Conservation (phyloP, 2,888 invertebrate species). For the Erannis defoliaria region DNA sequence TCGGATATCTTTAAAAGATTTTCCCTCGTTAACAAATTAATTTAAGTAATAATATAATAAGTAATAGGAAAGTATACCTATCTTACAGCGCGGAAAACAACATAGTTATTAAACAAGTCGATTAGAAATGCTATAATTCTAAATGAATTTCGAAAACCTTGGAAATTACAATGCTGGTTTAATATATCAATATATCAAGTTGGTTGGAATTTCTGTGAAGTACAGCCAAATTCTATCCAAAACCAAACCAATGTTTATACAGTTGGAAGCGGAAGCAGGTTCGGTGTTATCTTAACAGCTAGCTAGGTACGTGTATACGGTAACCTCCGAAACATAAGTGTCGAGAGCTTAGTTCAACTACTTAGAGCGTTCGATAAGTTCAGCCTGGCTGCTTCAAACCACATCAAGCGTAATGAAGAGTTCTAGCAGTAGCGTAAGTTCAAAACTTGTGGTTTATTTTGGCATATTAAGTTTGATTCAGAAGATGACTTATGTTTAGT, state of each 20-base stretch:
- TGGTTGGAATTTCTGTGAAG: neutral
- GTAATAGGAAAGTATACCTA: too few relatives aligned
- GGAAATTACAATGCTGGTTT: neutral
- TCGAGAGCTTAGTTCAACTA: slow-evolving; percentile 9
- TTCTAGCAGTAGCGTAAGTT: slow-evolving; percentile 1
- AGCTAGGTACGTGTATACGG: neutral
- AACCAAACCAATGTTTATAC: slow-evolving; percentile 4
- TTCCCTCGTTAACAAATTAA: too few relatives aligned
- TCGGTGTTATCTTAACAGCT: slow-evolving; percentile 6
- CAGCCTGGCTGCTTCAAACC: slow-evolving; percentile 11
- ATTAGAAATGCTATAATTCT: neutral
- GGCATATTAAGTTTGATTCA: neutral
- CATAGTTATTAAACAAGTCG: too few relatives aligned
- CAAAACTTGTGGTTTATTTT: neutral
- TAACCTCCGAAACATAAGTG: slow-evolving; percentile 12
- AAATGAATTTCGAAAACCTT: neutral
- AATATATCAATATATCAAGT: too few relatives aligned
- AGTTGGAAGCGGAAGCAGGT: slow-evolving; percentile 6
- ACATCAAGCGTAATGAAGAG: neutral
- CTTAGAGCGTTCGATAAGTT: slow-evolving; percentile 8
- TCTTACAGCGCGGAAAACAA: too few relatives aligned
- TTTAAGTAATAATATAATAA: too few relatives aligned
- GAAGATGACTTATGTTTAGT: too few relatives aligned
- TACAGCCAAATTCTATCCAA: neutral
- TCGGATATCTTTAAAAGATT: too few relatives aligned